Conservation (phyloP, 2,113 vertebrate genomes). For the Hydrolagus affinis region DNA sequence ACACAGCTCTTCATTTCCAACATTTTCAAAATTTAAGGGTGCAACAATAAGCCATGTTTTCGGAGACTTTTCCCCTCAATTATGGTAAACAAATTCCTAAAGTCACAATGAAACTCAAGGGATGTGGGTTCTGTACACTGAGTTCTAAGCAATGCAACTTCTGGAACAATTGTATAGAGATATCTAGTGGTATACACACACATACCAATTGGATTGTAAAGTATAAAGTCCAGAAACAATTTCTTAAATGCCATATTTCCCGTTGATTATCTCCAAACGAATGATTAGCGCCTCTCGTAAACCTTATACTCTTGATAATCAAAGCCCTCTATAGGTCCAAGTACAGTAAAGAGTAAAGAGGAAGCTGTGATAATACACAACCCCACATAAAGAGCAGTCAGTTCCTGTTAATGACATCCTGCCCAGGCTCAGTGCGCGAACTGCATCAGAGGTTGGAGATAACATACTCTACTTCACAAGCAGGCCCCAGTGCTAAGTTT, state of each 20-base stretch:
- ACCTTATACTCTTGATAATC: not conserved
- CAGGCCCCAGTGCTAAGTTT: too few species aligned
- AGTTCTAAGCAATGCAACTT: not conserved
- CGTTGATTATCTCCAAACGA: not conserved
- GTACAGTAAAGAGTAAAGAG: constrained; percentile 3
- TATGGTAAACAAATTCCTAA: not conserved
- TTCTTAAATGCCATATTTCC: not conserved
- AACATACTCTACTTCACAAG: not conserved
- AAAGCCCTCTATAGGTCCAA: constrained; percentile 16
- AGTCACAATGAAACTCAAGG: not conserved
- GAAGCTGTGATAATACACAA: constrained; percentile 5
- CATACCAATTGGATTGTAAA: not conserved
- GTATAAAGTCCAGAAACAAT: not conserved
- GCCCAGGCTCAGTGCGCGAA: not conserved
- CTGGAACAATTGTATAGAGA: not conserved
- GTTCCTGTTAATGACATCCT: constrained; percentile 30
- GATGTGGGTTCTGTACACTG: not conserved
- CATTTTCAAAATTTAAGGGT: not conserved
- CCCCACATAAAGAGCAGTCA: constrained; percentile 15
- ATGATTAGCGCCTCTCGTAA: not conserved
- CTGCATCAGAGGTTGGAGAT: not conserved
- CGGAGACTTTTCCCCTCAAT: not conserved
- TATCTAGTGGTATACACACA: not conserved
- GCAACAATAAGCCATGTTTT: not conserved
- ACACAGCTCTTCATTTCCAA: not conserved